These are phyloP conservation scores for Psittacara wagleri DNA, from an alignment of 2,113 vertebrate genomes.

Conservation along the genomic window DNA sequence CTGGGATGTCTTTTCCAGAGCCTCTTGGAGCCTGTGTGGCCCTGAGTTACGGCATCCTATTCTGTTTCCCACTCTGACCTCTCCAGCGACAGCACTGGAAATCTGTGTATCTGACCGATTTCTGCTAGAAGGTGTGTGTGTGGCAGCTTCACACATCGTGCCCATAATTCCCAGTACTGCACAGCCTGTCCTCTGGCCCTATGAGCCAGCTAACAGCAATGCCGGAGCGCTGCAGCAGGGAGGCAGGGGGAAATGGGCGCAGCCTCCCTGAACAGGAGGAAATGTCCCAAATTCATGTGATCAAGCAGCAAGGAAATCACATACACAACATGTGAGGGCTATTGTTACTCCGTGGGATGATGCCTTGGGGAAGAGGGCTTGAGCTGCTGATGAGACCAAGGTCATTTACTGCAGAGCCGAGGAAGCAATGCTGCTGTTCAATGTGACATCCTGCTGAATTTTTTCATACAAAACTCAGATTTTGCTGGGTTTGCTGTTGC, in stretches of 20 bases:
- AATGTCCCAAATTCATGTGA: fast-evolving
- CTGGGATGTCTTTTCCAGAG: neutral
- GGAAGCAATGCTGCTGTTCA: fast-evolving
- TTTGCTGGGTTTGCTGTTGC: fast-evolving
- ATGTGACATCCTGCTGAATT: fast-evolving
- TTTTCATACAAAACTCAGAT: fast-evolving
- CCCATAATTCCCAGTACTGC: fast-evolving
- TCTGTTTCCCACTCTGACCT: fast-evolving
- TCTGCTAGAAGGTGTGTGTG: fast-evolving
- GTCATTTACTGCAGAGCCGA: neutral
- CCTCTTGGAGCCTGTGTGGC: fast-evolving
- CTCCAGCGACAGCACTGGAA: fast-evolving
- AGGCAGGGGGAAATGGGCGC: fast-evolving
- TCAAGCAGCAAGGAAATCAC: fast-evolving
- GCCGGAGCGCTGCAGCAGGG: neutral
- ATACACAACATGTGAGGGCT: fast-evolving
- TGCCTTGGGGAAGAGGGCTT: neutral
- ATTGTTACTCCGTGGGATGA: fast-evolving
- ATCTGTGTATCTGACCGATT: fast-evolving
- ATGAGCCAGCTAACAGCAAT: fast-evolving
- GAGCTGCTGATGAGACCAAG: neutral
- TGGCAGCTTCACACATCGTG: fast-evolving
- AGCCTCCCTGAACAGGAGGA: fast-evolving
- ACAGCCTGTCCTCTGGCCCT: fast-evolving
- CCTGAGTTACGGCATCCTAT: fast-evolving